Evolutionary conservation across 2,797 vertebrate species (phyloP).

Genomic region (Limnodromus scolopaceus): DNA sequence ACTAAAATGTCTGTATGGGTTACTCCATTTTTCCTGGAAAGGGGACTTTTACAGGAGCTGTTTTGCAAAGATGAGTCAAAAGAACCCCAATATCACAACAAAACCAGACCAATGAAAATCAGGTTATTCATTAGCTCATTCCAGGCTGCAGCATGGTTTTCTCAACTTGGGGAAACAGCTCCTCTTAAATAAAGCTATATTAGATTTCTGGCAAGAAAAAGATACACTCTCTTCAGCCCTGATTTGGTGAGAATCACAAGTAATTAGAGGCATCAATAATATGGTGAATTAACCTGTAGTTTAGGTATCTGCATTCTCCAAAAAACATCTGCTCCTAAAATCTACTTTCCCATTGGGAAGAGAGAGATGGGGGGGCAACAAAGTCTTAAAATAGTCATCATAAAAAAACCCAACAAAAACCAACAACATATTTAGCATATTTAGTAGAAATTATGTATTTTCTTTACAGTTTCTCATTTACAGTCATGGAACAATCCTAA

Average conservation of each 20-base stretch:
- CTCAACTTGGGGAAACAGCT: not conserved
- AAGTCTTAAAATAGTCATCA: constrained; percentile 1
- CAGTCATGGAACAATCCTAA: not conserved
- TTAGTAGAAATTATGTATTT: not conserved
- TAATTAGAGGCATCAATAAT: not conserved
- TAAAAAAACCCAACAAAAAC: not conserved
- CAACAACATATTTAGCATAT: not conserved
- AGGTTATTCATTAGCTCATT: not conserved
- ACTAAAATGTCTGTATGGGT: not conserved
- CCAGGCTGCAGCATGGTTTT: not conserved
- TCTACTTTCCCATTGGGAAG: not conserved
- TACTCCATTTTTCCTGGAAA: not conserved
- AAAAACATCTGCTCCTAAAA: constrained; percentile 11
- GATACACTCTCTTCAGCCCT: not conserved
- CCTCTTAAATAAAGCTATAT: not conserved
- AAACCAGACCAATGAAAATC: not conserved
- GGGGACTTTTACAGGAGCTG: not conserved
- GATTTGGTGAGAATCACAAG: not conserved
- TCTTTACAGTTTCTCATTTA: not conserved
- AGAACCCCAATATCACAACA: not conserved
- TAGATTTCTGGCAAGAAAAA: constrained; percentile 21
- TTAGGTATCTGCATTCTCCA: constrained; percentile 2
- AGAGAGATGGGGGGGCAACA: not conserved
- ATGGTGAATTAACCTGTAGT: constrained; percentile 21
- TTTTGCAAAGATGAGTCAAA: not conserved